Evolutionary conservation across 2,888 invertebrate species (phyloP).

Genomic region (Halocaridina rubra): DNA sequence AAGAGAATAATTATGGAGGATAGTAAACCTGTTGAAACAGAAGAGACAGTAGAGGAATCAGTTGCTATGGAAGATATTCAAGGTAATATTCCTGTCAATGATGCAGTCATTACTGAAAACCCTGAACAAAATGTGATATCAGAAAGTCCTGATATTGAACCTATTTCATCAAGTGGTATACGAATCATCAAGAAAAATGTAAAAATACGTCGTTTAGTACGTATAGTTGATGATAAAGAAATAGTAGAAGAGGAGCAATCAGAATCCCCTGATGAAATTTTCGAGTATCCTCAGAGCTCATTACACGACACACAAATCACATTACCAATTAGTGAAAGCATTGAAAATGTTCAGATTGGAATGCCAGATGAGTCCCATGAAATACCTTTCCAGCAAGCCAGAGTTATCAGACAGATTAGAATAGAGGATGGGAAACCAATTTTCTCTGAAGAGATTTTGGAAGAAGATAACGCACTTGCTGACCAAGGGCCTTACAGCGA

Average conservation of each 20-base stretch:
- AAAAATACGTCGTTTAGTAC: slow-evolving; percentile 24
- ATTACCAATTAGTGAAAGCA: slow-evolving; percentile 34
- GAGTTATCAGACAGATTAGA: slow-evolving; percentile 26
- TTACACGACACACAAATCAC: not conserved
- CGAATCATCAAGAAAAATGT: slow-evolving; percentile 44
- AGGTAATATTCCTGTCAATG: not conserved
- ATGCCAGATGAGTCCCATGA: not conserved
- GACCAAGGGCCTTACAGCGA: not conserved
- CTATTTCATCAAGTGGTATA: not conserved
- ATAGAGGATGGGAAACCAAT: slow-evolving; percentile 42
- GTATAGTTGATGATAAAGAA: slow-evolving; percentile 30
- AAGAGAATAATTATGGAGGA: not conserved
- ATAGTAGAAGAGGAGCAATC: slow-evolving; percentile 30
- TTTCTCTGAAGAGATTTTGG: slow-evolving; percentile 41
- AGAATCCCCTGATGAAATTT: slow-evolving; percentile 44
- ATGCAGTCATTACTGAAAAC: not conserved
- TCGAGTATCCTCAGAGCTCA: not conserved
- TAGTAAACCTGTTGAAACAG: not conserved
- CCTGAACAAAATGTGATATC: too few species aligned
- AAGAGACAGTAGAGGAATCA: not conserved
- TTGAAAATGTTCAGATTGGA: slow-evolving; percentile 7
- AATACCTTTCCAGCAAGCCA: not conserved
- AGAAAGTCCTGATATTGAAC: not conserved
- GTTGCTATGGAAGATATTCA: not conserved
- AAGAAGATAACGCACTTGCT: not conserved